Percentiles rank a stretch among this genome's conserved stretches.
Conservation (phyloP, 2,888 invertebrate genomes). For the Temnothorax unifasciatus region DNA sequence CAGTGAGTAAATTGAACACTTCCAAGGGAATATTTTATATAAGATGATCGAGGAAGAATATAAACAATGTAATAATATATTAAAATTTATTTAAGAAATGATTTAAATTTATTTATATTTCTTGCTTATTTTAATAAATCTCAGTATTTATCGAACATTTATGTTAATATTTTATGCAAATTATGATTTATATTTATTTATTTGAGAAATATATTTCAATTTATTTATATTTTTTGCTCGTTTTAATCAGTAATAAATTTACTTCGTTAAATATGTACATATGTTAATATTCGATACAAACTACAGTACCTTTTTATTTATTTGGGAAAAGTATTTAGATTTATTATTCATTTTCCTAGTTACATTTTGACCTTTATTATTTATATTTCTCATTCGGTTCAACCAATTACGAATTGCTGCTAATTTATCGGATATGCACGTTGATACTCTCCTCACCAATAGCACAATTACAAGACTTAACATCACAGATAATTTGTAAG, state of each 20-base stretch:
- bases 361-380: not conserved
- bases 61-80: no score
- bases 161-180: no score
- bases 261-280: not conserved
- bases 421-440: not conserved
- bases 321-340: not conserved
- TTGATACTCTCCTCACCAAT: not conserved
- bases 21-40: not conserved
- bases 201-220: not conserved
- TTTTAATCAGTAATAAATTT: not conserved
- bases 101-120: not conserved
- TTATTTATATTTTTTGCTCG: not conserved
- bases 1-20: not conserved
- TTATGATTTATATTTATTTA: not conserved
- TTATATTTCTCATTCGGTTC: not conserved
- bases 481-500: no score
- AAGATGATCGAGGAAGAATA: no score
- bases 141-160: not conserved
- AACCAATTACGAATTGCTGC: not conserved
- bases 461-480: no score
- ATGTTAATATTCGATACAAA: not conserved
- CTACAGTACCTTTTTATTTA: not conserved
- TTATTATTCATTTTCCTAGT: not conserved
- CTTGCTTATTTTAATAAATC: no score
- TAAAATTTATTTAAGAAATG: no score